Percentiles rank a stretch among this genome's conserved stretches.
phyloP scores from a whole-genome alignment of 92 coral and sea anemone genomes.

The Nematostella vectensis region DNA sequence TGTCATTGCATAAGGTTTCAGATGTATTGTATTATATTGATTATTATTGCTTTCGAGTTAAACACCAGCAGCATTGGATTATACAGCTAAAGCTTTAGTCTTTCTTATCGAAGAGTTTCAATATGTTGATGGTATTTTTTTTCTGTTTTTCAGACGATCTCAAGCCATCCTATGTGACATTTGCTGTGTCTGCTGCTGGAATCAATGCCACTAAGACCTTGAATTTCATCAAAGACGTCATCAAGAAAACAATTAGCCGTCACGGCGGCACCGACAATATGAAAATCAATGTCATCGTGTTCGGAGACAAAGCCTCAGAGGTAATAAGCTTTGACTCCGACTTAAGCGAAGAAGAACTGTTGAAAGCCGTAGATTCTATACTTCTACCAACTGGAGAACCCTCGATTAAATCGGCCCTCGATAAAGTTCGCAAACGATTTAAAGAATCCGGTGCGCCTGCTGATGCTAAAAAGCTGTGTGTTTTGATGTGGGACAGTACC shows the following conservation, averaged over 20 bases:
- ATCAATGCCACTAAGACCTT: conserved; percentile 6
- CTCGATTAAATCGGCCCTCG: conserved; percentile 1
- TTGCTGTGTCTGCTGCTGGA: conserved; percentile 14
- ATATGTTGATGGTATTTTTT: neutral
- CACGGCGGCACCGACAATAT: conserved; percentile 10
- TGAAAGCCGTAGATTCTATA: conserved; percentile 13
- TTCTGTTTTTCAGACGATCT: conserved; percentile 6
- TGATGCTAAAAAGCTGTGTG: conserved; percentile 6
- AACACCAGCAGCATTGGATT: no score
- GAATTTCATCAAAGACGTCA: conserved; percentile 11
- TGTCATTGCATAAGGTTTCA: no score
- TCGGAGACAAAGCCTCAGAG: conserved; percentile 8
- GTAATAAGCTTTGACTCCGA: conserved; percentile 11
- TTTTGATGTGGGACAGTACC: conserved; percentile 12
- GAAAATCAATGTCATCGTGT: conserved; percentile 15
- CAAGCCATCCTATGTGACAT: conserved; percentile 5
- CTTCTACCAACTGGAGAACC: conserved; percentile 12
- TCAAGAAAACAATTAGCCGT: conserved; percentile 12
- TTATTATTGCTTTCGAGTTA: no score
- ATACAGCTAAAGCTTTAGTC: no score
- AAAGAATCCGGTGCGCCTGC: conserved; percentile 7
- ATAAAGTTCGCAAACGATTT: conserved; percentile 3
- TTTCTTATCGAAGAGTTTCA: no score
- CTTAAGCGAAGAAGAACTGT: conserved; percentile 7
- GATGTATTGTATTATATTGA: no score